Evolutionary conservation across 2,888 invertebrate species (phyloP).

Genomic region (Drosophila mimetica): DNA sequence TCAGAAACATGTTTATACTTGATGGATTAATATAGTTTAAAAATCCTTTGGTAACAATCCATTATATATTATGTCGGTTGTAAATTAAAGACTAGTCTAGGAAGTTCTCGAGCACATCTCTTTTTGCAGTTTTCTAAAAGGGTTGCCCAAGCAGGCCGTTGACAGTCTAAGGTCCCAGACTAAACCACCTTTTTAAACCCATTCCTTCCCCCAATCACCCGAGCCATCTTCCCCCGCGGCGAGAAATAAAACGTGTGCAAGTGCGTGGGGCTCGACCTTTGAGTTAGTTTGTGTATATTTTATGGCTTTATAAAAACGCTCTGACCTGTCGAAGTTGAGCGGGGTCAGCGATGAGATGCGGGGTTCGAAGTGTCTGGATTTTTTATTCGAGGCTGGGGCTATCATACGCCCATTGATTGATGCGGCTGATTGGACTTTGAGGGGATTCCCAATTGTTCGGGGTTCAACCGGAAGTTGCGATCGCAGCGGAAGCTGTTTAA

Average conservation of each 20-base stretch:
- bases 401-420: conserved; percentile 73
- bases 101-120: conserved; percentile 33
- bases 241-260: conserved; percentile 55
- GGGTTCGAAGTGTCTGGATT: conserved; percentile 49
- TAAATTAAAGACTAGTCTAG: too few relatives aligned
- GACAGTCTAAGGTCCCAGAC: conserved; percentile 62
- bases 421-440: conserved; percentile 15
- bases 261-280: conserved; percentile 25
- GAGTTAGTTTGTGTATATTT: conserved; percentile 67
- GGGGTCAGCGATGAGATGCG: conserved; percentile 56
- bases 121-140: conserved; percentile 43
- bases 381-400: conserved; percentile 37
- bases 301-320: conserved; percentile 72
- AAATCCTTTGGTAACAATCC: too few relatives aligned
- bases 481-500: conserved; percentile 42
- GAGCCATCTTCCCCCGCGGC: conserved; percentile 1
- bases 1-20: too few relatives aligned
- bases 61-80: too few relatives aligned
- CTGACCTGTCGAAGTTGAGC: conserved; percentile 56
- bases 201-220: neutral
- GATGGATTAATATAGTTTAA: too few relatives aligned
- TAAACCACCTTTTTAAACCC: conserved; percentile 9
- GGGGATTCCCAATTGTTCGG: neutral
- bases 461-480: conserved; percentile 2
- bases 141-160: conserved; percentile 61